These are phyloP conservation scores for Hanleya hanleyi DNA, from an alignment of 2,888 invertebrate species.

Conservation along the genomic window DNA sequence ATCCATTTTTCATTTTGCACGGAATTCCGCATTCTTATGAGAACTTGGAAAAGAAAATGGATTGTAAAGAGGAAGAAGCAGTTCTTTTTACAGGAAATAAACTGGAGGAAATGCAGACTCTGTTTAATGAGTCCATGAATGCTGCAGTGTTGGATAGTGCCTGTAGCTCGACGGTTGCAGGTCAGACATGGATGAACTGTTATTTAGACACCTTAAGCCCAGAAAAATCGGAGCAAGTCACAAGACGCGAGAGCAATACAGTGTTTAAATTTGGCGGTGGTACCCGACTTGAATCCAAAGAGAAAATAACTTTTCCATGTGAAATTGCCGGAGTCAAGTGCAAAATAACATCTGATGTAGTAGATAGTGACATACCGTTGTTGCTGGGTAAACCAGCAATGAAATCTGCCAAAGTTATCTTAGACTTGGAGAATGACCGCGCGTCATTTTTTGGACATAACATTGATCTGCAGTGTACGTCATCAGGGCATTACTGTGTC, in stretches of 20 bases:
- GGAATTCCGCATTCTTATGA: neutral
- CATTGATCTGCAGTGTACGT: neutral
- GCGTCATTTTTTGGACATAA: neutral
- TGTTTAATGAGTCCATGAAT: constrained; percentile 11
- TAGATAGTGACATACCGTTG: constrained; percentile 8
- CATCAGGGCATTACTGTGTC: constrained; percentile 1
- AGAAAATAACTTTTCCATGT: constrained; percentile 21
- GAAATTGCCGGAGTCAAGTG: constrained; percentile 12
- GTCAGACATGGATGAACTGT: constrained; percentile 7
- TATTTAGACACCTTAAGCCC: neutral
- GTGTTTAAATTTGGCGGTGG: constrained; percentile 17
- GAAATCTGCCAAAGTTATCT: constrained; percentile 32
- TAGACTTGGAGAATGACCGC: constrained; percentile 39
- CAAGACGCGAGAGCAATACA: neutral
- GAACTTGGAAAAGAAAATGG: neutral
- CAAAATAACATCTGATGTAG: constrained; percentile 2
- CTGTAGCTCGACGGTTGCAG: constrained; percentile 10
- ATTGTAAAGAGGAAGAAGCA: neutral
- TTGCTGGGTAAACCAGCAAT: constrained; percentile 23
- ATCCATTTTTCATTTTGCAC: constrained; percentile 10
- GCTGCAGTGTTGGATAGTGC: constrained; percentile 10
- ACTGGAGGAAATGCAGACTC: neutral
- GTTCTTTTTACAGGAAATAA: neutral
- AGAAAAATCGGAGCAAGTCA: neutral
- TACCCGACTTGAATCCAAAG: neutral